A percentile compares a stretch with the other conserved stretches of the same genome.
Conservation (phyloP, 2,888 invertebrate genomes). For the Agrotis ipsilon region DNA sequence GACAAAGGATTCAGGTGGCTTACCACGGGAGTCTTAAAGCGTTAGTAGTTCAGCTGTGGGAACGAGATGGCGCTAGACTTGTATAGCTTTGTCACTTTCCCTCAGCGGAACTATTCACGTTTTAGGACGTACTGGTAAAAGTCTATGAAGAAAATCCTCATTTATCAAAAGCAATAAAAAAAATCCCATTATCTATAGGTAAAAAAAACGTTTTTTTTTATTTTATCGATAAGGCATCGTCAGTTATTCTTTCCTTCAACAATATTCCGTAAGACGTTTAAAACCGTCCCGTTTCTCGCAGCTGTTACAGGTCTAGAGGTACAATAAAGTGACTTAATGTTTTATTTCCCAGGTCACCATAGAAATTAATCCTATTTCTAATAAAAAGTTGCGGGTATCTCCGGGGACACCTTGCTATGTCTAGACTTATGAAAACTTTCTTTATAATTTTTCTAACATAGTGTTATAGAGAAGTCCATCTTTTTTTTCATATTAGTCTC, state of each 20-base stretch:
- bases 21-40: no score
- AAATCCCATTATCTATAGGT: not conserved
- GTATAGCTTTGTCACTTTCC: no score
- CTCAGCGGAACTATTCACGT: no score
- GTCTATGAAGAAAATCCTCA: no score
- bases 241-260: not conserved
- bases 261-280: conserved; percentile 1
- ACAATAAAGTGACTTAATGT: conserved; percentile 32
- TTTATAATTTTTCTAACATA: conserved; percentile 32
- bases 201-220: not conserved
- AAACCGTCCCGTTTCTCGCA: conserved; percentile 8
- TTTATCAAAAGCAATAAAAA: no score
- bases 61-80: no score
- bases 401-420: conserved; percentile 9
- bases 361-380: conserved; percentile 47
- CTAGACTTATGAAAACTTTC: conserved; percentile 43
- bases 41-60: no score
- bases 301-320: conserved; percentile 6
- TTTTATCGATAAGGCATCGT: not conserved
- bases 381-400: conserved; percentile 31
- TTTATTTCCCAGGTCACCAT: conserved; percentile 31
- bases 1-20: no score
- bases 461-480: conserved; percentile 10
- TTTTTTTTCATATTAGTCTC: conserved; percentile 3
- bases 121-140: no score